A percentile compares a stretch with the other conserved stretches of the same genome.
These are phyloP conservation scores for Orientallactaga sibirica DNA, from an alignment of 2,797 vertebrate genomes.

Conservation along the genomic window DNA sequence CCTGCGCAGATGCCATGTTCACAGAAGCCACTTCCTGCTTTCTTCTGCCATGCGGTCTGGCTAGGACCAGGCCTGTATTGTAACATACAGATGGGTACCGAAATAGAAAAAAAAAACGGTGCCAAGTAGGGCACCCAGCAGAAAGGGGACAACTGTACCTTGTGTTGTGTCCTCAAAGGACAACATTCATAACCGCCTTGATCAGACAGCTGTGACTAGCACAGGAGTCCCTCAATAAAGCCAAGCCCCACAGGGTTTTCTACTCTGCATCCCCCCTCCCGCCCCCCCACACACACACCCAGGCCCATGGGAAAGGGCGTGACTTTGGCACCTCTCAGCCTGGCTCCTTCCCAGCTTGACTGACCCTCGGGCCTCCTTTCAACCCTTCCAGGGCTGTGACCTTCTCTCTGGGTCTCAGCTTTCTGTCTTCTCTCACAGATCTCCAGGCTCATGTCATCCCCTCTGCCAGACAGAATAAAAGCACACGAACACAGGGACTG, in stretches of 20 bases:
- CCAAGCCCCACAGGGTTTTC: neutral
- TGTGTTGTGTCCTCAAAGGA: too few species aligned
- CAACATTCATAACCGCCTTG: too few species aligned
- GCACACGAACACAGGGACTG: neutral
- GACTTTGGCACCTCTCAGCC: neutral
- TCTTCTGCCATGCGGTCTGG: neutral
- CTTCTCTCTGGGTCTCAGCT: neutral
- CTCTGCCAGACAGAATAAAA: neutral
- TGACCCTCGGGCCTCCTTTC: neutral
- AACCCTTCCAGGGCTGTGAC: neutral
- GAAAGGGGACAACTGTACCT: neutral
- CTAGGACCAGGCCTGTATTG: too few species aligned
- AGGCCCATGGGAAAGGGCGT: neutral
- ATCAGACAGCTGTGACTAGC: too few species aligned
- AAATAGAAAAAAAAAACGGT: too few species aligned
- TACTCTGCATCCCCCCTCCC: neutral
- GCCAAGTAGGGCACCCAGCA: neutral
- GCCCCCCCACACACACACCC: neutral
- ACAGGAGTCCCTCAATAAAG: too few species aligned
- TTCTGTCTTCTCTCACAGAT: neutral
- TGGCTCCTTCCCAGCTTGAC: neutral
- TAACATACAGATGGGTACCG: too few species aligned
- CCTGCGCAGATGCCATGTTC: too few species aligned
- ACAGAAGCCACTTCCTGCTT: too few species aligned
- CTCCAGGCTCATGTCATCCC: neutral